phyloP scores from a whole-genome alignment of 1,140 invertebrate genomes.

The Ceratina calcarata region DNA sequence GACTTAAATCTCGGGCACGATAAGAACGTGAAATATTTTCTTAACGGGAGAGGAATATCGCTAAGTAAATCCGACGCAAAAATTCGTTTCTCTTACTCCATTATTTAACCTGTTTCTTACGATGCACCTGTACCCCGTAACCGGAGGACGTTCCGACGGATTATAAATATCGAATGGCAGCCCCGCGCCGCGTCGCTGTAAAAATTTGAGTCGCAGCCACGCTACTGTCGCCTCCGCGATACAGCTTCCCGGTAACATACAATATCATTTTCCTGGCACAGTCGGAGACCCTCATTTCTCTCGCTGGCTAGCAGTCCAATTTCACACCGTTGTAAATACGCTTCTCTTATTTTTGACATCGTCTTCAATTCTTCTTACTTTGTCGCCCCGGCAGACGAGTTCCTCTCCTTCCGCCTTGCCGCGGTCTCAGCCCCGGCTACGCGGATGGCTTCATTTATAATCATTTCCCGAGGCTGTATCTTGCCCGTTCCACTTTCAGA shows the following conservation, averaged over 20 bases:
- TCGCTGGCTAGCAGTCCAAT: constrained; percentile 75
- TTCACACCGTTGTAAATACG: constrained; percentile 79
- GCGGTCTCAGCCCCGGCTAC: constrained; percentile 48
- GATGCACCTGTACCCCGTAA: constrained; percentile 11
- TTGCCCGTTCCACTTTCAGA: constrained; percentile 54
- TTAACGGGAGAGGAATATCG: too few species aligned
- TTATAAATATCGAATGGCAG: constrained; percentile 64
- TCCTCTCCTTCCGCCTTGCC: constrained; percentile 50
- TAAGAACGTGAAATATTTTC: not conserved
- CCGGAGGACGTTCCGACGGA: constrained; percentile 26
- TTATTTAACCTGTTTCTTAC: constrained; percentile 37
- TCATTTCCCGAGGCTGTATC: constrained; percentile 76
- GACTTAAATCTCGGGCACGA: too few species aligned
- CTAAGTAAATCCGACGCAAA: constrained; percentile 19
- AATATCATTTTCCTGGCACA: constrained; percentile 74
- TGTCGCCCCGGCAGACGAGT: constrained; percentile 64
- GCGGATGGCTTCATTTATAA: constrained; percentile 78
- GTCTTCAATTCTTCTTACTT: constrained; percentile 75
- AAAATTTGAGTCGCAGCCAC: constrained; percentile 55
- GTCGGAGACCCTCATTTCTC: constrained; percentile 74
- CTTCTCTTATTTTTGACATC: constrained; percentile 75
- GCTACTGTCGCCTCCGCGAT: constrained; percentile 52
- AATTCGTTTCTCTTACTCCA: constrained; percentile 10
- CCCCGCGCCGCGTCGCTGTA: constrained; percentile 31
- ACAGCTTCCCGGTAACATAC: constrained; percentile 57